These are phyloP conservation scores for Balanococcus diminutus DNA, from an alignment of 2,888 invertebrate species.

Conservation along the genomic window DNA sequence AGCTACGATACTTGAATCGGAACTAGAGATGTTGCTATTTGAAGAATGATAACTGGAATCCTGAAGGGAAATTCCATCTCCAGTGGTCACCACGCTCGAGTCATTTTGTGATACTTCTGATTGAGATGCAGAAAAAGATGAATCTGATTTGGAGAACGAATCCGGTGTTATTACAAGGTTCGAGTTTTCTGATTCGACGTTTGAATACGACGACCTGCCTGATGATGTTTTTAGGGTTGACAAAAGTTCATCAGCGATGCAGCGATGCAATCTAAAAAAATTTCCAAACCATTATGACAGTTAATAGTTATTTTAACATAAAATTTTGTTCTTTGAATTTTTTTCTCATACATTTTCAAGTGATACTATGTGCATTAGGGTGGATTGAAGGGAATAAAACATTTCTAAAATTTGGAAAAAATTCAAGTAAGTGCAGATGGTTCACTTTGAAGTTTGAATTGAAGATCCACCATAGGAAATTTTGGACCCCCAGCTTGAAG, in stretches of 20 bases:
- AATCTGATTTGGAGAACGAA: conserved; percentile 7
- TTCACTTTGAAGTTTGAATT: too few species aligned
- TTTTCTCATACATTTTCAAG: too few species aligned
- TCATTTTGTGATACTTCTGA: neutral
- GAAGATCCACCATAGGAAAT: too few species aligned
- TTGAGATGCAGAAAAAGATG: neutral
- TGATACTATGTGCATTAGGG: too few species aligned
- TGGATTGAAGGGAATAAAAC: too few species aligned
- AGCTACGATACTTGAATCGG: neutral
- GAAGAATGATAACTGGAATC: conserved; percentile 1
- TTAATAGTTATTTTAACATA: too few species aligned
- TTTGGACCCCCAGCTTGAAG: too few species aligned
- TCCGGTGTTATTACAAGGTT: neutral
- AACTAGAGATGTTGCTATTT: neutral
- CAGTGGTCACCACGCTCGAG: neutral
- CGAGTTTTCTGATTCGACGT: neutral
- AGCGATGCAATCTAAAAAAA: neutral
- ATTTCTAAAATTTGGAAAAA: too few species aligned
- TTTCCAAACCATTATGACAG: neutral
- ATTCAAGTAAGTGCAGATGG: too few species aligned
- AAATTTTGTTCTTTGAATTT: too few species aligned
- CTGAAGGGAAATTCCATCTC: neutral
- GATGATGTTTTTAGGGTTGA: conserved; percentile 2
- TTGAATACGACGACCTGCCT: neutral
- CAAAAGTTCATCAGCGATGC: neutral